Conservation (phyloP, 1,140 invertebrate genomes). For the Aleiodes sp. region DNA sequence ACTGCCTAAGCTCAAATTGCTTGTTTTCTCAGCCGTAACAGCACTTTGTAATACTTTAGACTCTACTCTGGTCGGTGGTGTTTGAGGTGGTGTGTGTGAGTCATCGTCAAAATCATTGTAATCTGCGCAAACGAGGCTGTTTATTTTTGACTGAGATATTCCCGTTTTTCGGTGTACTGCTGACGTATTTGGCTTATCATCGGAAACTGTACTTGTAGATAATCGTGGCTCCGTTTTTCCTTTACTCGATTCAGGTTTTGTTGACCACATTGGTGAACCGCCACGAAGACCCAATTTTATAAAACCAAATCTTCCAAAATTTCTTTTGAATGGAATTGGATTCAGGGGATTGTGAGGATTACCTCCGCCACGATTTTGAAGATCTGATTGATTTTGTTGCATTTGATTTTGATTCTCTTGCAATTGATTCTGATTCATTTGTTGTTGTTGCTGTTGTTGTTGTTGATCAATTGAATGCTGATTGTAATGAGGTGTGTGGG, state of each 20-base stretch:
- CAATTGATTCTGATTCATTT: conserved; percentile 48
- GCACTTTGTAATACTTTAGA: not conserved
- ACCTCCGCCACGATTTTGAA: conserved; percentile 59
- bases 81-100: conserved; percentile 69
- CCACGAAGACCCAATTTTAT: conserved; percentile 75
- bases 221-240: conserved; percentile 59
- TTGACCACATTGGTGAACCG: conserved; percentile 77
- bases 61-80: conserved; percentile 56
- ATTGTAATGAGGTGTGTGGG: conserved; percentile 53
- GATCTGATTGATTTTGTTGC: conserved; percentile 41
- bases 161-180: conserved; percentile 65
- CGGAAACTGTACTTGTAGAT: conserved; percentile 27
- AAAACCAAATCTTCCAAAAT: conserved; percentile 67
- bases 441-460: conserved; percentile 51
- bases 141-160: conserved; percentile 64
- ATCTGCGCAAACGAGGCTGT: conserved; percentile 70
- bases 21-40: conserved; percentile 39
- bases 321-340: conserved; percentile 64
- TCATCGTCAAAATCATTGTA: conserved; percentile 75
- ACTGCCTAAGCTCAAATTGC: conserved; percentile 46
- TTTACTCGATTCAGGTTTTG: conserved; percentile 60
- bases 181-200: conserved; percentile 64
- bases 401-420: conserved; percentile 54
- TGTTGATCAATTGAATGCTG: conserved; percentile 52
- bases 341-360: conserved; percentile 67